phyloP scores from a whole-genome alignment of 2,888 invertebrate genomes.

The Zygaena filipendulae region DNA sequence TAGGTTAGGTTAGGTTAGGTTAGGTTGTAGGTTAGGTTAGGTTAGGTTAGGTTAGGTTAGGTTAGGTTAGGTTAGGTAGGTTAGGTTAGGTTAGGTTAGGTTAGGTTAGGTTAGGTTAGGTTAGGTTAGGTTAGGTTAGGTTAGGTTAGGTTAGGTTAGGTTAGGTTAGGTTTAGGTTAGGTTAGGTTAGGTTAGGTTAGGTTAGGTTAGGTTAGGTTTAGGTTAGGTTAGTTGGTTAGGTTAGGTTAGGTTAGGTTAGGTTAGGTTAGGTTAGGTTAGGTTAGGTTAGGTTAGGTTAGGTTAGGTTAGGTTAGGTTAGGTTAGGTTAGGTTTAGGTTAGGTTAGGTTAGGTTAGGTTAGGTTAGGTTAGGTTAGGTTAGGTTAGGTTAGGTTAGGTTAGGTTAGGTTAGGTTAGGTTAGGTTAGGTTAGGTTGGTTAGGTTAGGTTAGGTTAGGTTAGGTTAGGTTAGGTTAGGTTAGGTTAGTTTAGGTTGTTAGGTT shows the following conservation, averaged over 20 bases:
- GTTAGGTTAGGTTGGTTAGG: slow-evolving; percentile 12
- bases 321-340: slow-evolving; percentile 15
- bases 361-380: slow-evolving; percentile 16
- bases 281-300: slow-evolving; percentile 14
- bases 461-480: slow-evolving; percentile 13
- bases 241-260: slow-evolving; percentile 16
- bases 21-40: slow-evolving; percentile 17
- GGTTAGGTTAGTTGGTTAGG: slow-evolving; percentile 14
- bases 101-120: slow-evolving; percentile 16
- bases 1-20: slow-evolving; percentile 17
- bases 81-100: slow-evolving; percentile 18
- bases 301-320: slow-evolving; percentile 14
- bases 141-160: slow-evolving; percentile 20
- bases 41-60: slow-evolving; percentile 20
- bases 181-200: slow-evolving; percentile 19
- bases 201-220: slow-evolving; percentile 17
- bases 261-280: slow-evolving; percentile 15
- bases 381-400: slow-evolving; percentile 14
- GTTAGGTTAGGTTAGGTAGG: slow-evolving; percentile 17
- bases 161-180: slow-evolving; percentile 18
- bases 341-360: slow-evolving; percentile 16
- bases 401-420: slow-evolving; percentile 15
- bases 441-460: slow-evolving; percentile 14
- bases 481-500: slow-evolving; percentile 11
- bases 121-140: slow-evolving; percentile 21